Evolutionary conservation across 2,113 vertebrate species (phyloP).

Genomic region (Sander vitreus): DNA sequence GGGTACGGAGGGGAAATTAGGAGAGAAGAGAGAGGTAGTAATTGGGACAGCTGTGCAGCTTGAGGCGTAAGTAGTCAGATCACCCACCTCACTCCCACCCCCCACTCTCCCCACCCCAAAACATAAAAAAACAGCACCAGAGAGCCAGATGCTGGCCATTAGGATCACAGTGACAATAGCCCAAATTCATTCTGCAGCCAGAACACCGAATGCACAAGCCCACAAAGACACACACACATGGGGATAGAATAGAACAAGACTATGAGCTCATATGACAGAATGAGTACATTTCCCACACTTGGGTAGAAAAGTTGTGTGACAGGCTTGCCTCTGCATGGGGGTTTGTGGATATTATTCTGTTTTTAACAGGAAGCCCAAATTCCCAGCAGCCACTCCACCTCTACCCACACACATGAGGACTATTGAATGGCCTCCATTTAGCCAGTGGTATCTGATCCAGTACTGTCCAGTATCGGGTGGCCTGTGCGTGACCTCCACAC

Average conservation of each 20-base stretch:
- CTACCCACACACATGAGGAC: constrained; percentile 22
- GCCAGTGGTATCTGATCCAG: constrained; percentile 52
- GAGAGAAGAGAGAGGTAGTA: constrained; percentile 66
- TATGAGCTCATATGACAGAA: constrained; percentile 74
- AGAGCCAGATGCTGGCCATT: constrained; percentile 75
- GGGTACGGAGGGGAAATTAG: constrained; percentile 60
- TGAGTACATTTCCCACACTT: constrained; percentile 71
- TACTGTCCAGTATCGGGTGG: constrained; percentile 19
- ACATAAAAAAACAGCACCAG: constrained; percentile 42
- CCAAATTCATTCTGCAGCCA: constrained; percentile 49
- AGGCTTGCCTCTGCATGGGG: constrained; percentile 43
- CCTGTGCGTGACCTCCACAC: constrained; percentile 43
- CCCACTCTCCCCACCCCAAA: background rate
- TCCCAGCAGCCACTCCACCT: constrained; percentile 55
- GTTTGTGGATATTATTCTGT: constrained; percentile 55
- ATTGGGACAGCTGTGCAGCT: constrained; percentile 76
- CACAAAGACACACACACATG: constrained; percentile 32
- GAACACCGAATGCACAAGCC: constrained; percentile 41
- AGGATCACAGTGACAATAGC: constrained; percentile 64
- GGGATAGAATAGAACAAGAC: constrained; percentile 39
- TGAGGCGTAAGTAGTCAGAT: constrained; percentile 65
- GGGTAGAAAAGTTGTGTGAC: constrained; percentile 62
- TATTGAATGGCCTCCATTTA: constrained; percentile 59
- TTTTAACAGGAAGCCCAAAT: constrained; percentile 55
- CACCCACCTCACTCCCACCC: constrained; percentile 47